These are phyloP conservation scores for Takifugu flavidus DNA, from an alignment of 2,113 vertebrate genomes.

Conservation along the genomic window DNA sequence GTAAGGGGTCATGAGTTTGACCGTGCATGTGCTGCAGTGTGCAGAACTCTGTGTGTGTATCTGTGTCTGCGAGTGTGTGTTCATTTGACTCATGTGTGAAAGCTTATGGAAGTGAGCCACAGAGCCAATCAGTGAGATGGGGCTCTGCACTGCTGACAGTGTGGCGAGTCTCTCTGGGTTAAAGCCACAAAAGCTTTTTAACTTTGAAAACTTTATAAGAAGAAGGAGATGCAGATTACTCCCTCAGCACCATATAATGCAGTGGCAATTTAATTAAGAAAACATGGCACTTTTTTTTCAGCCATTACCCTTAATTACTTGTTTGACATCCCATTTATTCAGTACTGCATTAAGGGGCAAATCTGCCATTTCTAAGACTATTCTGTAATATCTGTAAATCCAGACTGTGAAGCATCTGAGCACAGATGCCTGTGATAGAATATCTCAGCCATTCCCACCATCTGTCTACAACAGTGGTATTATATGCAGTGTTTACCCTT, in stretches of 20 bases:
- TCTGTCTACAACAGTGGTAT: constrained; percentile 48
- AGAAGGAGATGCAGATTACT: constrained; percentile 43
- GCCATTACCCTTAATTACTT: constrained; percentile 24
- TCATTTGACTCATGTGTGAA: constrained; percentile 7
- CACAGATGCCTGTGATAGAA: constrained; percentile 59
- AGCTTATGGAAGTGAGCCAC: constrained; percentile 47
- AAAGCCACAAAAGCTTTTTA: constrained; percentile 68
- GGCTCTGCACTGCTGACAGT: constrained; percentile 56
- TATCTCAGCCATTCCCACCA: constrained; percentile 57
- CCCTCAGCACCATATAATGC: constrained; percentile 28
- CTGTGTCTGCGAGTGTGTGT: constrained; percentile 1
- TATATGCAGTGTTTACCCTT: constrained; percentile 36
- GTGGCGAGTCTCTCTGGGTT: constrained; percentile 48
- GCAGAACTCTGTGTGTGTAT: background rate
- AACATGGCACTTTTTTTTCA: background rate
- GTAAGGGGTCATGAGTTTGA: background rate
- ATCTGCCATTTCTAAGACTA: constrained; percentile 35
- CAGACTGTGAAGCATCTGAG: constrained; percentile 49
- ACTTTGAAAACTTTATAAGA: constrained; percentile 44
- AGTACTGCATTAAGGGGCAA: constrained; percentile 10
- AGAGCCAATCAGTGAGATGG: constrained; percentile 60
- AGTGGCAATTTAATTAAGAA: background rate
- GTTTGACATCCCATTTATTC: constrained; percentile 21
- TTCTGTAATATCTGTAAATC: constrained; percentile 29
- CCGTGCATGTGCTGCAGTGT: constrained; percentile 1